Conservation (phyloP, 2,888 invertebrate genomes). For the Eupithecia dodoneata region DNA sequence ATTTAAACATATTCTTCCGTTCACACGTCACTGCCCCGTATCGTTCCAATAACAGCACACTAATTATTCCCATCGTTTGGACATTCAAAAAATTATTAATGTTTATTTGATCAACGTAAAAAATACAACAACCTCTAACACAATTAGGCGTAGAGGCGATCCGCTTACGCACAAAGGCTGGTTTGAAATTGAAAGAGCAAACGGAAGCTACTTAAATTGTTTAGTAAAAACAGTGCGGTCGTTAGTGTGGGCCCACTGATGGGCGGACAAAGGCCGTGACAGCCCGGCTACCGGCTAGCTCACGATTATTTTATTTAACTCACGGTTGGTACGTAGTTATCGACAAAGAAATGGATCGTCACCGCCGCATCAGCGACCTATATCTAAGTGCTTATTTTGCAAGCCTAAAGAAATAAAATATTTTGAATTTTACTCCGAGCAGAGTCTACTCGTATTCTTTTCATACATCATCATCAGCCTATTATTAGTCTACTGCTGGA, state of each 20-base stretch:
- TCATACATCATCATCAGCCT: too few species aligned
- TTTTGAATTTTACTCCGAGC: too few species aligned
- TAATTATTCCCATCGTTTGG: conserved; percentile 59
- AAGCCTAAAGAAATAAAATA: too few species aligned
- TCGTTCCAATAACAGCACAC: conserved; percentile 55
- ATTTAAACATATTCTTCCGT: conserved; percentile 24
- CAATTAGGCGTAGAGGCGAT: conserved; percentile 75
- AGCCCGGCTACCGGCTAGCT: conserved; percentile 51
- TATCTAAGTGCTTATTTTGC: too few species aligned
- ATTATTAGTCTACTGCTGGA: too few species aligned
- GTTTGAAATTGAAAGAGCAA: conserved; percentile 62
- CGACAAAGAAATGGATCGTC: not conserved
- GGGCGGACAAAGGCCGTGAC: conserved; percentile 57
- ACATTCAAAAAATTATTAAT: conserved; percentile 61
- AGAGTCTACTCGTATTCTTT: too few species aligned
- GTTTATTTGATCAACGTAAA: conserved; percentile 72
- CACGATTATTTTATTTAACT: conserved; percentile 29
- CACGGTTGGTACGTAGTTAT: not conserved
- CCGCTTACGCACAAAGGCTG: conserved; percentile 72
- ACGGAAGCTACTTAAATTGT: conserved; percentile 82
- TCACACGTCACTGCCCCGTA: conserved; percentile 53
- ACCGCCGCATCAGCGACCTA: not conserved
- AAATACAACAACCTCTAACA: conserved; percentile 41
- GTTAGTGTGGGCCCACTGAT: conserved; percentile 68
- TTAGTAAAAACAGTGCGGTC: conserved; percentile 78